A percentile compares a stretch with the other conserved stretches of the same genome.
phyloP scores from a whole-genome alignment of 2,113 vertebrate species.

The Lamprotornis superbus region DNA sequence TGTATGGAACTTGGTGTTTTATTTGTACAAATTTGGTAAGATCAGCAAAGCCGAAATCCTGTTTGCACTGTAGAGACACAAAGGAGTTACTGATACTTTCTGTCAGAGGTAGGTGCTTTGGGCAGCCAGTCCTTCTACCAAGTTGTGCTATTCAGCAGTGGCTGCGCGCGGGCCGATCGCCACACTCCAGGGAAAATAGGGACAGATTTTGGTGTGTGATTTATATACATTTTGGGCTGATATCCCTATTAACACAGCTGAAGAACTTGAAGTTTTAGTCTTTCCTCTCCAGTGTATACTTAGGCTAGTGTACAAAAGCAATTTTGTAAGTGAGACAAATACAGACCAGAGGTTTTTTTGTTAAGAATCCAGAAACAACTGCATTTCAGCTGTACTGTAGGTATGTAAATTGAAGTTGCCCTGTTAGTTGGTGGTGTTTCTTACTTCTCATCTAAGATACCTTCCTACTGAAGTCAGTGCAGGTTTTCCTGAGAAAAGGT shows the following conservation, averaged over 20 bases:
- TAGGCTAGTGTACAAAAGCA: background rate
- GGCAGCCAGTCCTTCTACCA: background rate
- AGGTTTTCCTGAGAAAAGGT: background rate
- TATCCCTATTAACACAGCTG: background rate
- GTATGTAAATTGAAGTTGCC: background rate
- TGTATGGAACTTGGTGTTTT: background rate
- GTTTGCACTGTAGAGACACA: background rate
- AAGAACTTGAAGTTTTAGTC: background rate
- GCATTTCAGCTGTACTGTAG: background rate
- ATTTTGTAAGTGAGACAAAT: background rate
- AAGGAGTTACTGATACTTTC: conserved; percentile 24
- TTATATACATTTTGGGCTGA: background rate
- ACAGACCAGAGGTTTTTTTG: background rate
- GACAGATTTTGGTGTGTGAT: rapidly evolving
- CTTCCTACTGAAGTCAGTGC: background rate
- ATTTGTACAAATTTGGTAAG: background rate
- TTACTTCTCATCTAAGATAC: background rate
- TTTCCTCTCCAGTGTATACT: background rate
- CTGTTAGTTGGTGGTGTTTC: background rate
- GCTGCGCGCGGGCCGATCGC: rapidly evolving
- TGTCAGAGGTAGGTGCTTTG: background rate
- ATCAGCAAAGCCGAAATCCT: background rate
- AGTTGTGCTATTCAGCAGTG: background rate
- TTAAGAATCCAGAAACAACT: background rate
- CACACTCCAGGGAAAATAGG: background rate